Evolutionary conservation across 2,797 vertebrate genomes (phyloP).

Genomic region (Lacerta viridis): DNA sequence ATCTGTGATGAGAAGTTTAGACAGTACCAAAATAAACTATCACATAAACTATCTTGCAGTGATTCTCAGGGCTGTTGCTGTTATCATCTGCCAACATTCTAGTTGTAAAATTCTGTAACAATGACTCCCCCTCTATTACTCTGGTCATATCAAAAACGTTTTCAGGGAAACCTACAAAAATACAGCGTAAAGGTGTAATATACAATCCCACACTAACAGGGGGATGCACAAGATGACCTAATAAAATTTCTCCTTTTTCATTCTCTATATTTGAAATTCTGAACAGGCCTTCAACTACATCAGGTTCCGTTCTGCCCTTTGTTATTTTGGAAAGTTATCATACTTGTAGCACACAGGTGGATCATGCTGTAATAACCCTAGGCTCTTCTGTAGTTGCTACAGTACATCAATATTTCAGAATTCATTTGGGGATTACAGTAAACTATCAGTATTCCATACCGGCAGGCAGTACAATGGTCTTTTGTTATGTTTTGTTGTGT

Average conservation of each 20-base stretch:
- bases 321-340: conserved; percentile 38
- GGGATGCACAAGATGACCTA: conserved; percentile 64
- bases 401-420: conserved; percentile 46
- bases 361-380: conserved; percentile 50
- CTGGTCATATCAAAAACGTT: conserved; percentile 68
- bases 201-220: conserved; percentile 58
- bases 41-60: conserved; percentile 34
- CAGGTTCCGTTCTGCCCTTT: conserved; percentile 12
- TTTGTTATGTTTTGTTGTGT: conserved; percentile 15
- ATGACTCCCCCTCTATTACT: conserved; percentile 55
- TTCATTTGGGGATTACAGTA: conserved; percentile 42
- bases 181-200: conserved; percentile 72
- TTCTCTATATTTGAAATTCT: conserved; percentile 61
- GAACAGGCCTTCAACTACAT: conserved; percentile 26
- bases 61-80: conserved; percentile 41
- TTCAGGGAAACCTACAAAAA: conserved; percentile 64
- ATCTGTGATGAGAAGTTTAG: conserved; percentile 40
- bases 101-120: conserved; percentile 61
- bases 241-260: conserved; percentile 61
- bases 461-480: conserved; percentile 48
- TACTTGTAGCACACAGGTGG: conserved; percentile 36
- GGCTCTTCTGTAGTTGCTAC: conserved; percentile 55
- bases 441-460: conserved; percentile 49
- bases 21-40: neutral
- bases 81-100: conserved; percentile 59